Evolutionary conservation across 2,888 invertebrate species (phyloP).

Genomic region (Pseudococcus jackbeardsleyi): DNA sequence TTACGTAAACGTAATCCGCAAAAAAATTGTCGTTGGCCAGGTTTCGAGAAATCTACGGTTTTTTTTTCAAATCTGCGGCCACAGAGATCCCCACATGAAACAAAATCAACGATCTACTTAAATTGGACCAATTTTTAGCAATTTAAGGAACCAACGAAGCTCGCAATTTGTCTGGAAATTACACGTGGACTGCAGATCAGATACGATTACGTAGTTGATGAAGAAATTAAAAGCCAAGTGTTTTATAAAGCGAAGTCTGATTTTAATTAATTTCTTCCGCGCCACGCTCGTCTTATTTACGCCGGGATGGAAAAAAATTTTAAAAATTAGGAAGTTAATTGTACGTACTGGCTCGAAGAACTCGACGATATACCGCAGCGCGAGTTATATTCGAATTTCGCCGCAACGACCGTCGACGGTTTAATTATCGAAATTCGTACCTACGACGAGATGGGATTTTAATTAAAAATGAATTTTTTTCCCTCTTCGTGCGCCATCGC

Average conservation of each 20-base stretch:
- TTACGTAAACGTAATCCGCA: background rate
- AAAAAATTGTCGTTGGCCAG: background rate
- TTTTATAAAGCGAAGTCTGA: background rate
- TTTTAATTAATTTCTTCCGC: background rate
- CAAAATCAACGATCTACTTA: background rate
- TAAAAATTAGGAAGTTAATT: background rate
- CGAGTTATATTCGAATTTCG: background rate
- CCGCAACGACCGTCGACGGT: background rate
- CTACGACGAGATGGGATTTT: slow-evolving; percentile 1
- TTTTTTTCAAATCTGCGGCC: too few species aligned
- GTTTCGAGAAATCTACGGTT: background rate
- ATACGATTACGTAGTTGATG: background rate
- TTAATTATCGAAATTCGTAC: slow-evolving; percentile 19
- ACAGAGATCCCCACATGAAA: too few species aligned
- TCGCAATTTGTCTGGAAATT: background rate
- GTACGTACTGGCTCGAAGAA: background rate
- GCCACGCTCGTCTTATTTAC: background rate
- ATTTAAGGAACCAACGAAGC: background rate
- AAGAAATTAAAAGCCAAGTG: background rate
- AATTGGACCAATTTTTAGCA: background rate
- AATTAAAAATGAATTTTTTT: slow-evolving; percentile 28
- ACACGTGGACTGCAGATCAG: background rate
- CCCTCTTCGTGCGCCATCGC: background rate
- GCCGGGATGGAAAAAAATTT: background rate
- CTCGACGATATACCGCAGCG: background rate